A percentile compares a stretch with the other conserved stretches of the same genome.
Conservation (phyloP, 1,140 invertebrate genomes). For the Scaptodrosophila lebanonensis region DNA sequence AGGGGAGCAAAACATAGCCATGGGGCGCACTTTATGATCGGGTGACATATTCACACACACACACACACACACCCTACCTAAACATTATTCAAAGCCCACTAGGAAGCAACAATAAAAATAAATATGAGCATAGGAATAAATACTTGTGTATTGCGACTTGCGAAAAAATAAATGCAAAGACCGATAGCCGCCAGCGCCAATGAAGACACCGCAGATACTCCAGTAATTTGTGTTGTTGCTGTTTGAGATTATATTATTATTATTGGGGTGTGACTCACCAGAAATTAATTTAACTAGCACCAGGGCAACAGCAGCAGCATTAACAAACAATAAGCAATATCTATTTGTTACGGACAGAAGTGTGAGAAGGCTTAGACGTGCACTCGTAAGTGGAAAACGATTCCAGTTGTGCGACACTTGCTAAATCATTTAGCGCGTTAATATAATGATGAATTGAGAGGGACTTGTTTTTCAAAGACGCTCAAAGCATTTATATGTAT, state of each 20-base stretch:
- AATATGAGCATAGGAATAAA: slow-evolving; percentile 3
- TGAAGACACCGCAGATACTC: slow-evolving; percentile 17
- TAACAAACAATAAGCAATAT: too few relatives aligned
- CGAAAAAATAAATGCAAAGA: slow-evolving; percentile 20
- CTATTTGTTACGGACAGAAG: too few relatives aligned
- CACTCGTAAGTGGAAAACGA: too few relatives aligned
- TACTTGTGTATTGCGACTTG: slow-evolving; percentile 10
- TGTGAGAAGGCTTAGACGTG: too few relatives aligned
- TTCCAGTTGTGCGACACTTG: too few relatives aligned
- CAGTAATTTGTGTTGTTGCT: slow-evolving; percentile 15
- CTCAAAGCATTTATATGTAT: too few relatives aligned
- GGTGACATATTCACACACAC: not conserved
- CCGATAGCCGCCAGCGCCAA: slow-evolving; percentile 9
- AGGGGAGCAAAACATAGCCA: slow-evolving; percentile 34
- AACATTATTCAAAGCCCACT: slow-evolving; percentile 6
- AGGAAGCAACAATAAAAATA: slow-evolving; percentile 16
- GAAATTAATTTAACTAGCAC: slow-evolving; percentile 31
- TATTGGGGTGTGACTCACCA: slow-evolving; percentile 39
- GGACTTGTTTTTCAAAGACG: too few relatives aligned
- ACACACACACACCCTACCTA: not conserved
- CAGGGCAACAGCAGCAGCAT: slow-evolving; percentile 19
- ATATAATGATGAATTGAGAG: too few relatives aligned
- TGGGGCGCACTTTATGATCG: slow-evolving; percentile 18
- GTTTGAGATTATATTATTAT: slow-evolving; percentile 15
- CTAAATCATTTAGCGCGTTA: too few relatives aligned